Evolutionary conservation across 2,888 invertebrate species (phyloP).

Genomic region (Drosophila atripex): DNA sequence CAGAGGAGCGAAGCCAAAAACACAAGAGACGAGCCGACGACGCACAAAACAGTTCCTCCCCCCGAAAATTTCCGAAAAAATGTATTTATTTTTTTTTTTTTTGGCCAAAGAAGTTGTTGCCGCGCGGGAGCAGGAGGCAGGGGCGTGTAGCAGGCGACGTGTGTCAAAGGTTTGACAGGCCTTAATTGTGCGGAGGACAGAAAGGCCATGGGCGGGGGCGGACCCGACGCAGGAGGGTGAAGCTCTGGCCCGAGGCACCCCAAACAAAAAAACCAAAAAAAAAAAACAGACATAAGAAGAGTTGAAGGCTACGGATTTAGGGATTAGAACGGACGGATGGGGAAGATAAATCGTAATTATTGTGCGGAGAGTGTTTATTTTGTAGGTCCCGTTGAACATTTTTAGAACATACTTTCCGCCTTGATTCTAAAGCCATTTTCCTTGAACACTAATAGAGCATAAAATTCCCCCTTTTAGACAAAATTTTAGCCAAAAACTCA

Average conservation of each 20-base stretch:
- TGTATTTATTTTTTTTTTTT: slow-evolving; percentile 20
- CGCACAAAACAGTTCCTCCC: slow-evolving; percentile 22
- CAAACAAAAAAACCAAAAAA: background rate
- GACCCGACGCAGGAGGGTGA: background rate
- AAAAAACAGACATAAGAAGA: background rate
- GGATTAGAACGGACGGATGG: slow-evolving; percentile 11
- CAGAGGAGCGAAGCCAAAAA: slow-evolving; percentile 8
- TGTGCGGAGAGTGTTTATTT: background rate
- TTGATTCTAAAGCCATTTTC: background rate
- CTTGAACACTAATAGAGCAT: background rate
- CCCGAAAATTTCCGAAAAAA: slow-evolving; percentile 7
- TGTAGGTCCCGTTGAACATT: background rate
- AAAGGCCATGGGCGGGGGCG: slow-evolving; percentile 16
- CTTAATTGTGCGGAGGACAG: slow-evolving; percentile 65
- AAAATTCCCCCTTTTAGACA: background rate
- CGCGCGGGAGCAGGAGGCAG: background rate
- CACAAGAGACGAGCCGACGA: slow-evolving; percentile 27
- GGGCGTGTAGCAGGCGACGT: slow-evolving; percentile 48
- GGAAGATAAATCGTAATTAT: slow-evolving; percentile 3
- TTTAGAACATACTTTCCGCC: background rate
- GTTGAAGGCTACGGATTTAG: slow-evolving; percentile 10
- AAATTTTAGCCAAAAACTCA: background rate
- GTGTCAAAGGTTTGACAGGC: slow-evolving; percentile 80
- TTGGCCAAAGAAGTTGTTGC: slow-evolving; percentile 5
- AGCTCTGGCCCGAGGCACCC: slow-evolving; percentile 5